Evolutionary conservation across 2,797 vertebrate species (phyloP), one percentile per base, ranked within the genome.

Genomic region (Lemur catta): DNA sequence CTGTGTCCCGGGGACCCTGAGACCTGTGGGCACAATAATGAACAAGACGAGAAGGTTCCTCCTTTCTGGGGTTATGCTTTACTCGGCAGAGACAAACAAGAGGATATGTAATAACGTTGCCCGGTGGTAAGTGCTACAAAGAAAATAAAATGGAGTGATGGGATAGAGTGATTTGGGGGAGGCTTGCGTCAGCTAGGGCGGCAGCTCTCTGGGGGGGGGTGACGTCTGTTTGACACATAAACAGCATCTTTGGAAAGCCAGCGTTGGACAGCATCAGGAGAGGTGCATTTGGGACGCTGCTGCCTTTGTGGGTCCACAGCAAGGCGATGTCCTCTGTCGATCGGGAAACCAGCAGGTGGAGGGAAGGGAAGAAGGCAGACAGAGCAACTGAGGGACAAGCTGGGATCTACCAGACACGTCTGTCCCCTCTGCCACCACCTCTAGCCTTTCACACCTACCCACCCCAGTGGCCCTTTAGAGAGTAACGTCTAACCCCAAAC

Each of bases 131-230:
- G 46, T 61, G 38, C 59, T 2, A 4, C 14, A 57, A 28, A 48
- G 74, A 33, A 50, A 8, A 43, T 12, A 4, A 57, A 12, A 1
- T 0, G 2, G 1, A 30, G 15, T 24, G 10, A 30, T 17, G n/a
- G 67, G 50, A 5, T 2, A 18, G 65, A 2, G 30, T 24, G 30
- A 50, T 10, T 13, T 63, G 10, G 14, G 33, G 61, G 10, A 13
- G 13, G 13, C 20, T 20, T 8, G 41, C 76, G 63, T 43, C 17
- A 10, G 55, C 15, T 3, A 0, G 26, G 1, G 13, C 7, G 46
- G 3, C 4, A 28, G 0, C 81, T 75, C 11, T 48, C 48, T 28
- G 63, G 26, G 61, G 41, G 61, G 41, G 59, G 33, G 12, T 28
- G 28, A 10, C 1, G 2, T 17, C 48, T 7, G 65, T 28, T 22